Percentiles rank a stretch among this genome's conserved stretches.
These are phyloP conservation scores for Oconnorella tubifera DNA, from an alignment of 2,888 invertebrate species.

Conservation along the genomic window DNA sequence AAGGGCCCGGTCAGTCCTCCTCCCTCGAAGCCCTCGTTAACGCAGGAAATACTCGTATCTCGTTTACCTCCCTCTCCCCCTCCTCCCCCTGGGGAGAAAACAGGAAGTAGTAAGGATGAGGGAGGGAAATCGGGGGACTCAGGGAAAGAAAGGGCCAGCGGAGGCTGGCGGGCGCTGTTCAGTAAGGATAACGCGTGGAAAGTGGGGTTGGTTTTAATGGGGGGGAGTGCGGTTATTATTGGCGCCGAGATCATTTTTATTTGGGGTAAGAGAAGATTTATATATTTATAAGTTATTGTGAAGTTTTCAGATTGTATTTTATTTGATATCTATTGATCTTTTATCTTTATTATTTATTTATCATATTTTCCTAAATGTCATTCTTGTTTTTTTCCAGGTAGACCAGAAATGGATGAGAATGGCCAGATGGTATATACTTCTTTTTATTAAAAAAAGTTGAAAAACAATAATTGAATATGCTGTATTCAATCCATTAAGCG, in stretches of 20 bases:
- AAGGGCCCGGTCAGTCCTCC: too few relatives aligned
- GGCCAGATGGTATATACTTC: too few relatives aligned
- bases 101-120: background rate
- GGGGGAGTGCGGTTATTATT: slow-evolving; percentile 33
- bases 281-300: background rate
- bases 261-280: slow-evolving; percentile 39
- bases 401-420: too few relatives aligned
- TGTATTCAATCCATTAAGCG: too few relatives aligned
- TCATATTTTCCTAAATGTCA: slow-evolving; percentile 5
- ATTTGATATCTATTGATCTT: slow-evolving; percentile 7
- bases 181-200: slow-evolving; percentile 48
- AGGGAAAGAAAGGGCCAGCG: too few relatives aligned
- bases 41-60: slow-evolving; percentile 7
- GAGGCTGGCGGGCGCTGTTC: slow-evolving; percentile 25
- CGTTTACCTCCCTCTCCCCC: background rate
- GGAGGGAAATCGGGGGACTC: slow-evolving; percentile 15
- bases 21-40: too few relatives aligned
- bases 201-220: slow-evolving; percentile 40
- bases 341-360: too few relatives aligned
- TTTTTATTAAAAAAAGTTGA: too few relatives aligned
- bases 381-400: background rate
- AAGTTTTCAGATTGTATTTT: background rate
- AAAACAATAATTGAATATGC: too few relatives aligned
- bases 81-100: background rate
- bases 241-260: slow-evolving; percentile 36